phyloP scores from a whole-genome alignment of 2,888 invertebrate genomes.

The Tryphoninae sp. region DNA sequence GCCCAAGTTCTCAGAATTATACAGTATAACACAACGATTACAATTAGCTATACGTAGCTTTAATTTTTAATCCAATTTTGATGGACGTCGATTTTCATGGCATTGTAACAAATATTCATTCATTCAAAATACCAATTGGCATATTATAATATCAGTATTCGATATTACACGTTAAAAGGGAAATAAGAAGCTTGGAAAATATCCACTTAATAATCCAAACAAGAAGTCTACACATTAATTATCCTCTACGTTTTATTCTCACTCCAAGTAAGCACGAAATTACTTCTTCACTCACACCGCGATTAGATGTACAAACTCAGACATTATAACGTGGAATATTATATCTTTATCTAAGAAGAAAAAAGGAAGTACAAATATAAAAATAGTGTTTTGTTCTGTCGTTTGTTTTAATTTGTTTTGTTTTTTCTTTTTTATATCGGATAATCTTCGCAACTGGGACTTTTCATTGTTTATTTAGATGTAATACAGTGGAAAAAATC shows the following conservation, averaged over 20 bases:
- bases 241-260: conserved; percentile 6
- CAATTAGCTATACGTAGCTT: too few species aligned
- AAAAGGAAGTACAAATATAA: conserved; percentile 59
- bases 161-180: not conserved
- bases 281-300: conserved; percentile 17
- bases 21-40: too few species aligned
- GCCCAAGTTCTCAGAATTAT: not conserved
- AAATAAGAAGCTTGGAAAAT: not conserved
- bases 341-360: conserved; percentile 30
- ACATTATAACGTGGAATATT: conserved; percentile 14
- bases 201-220: not conserved
- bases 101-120: not conserved
- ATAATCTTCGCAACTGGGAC: conserved; percentile 46
- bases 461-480: conserved; percentile 4
- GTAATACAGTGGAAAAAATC: conserved; percentile 32
- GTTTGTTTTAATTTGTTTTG: conserved; percentile 12
- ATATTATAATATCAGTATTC: not conserved
- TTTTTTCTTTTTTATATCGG: conserved; percentile 20
- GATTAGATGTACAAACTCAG: conserved; percentile 10
- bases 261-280: conserved; percentile 3
- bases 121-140: conserved; percentile 1
- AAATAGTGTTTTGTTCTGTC: conserved; percentile 54
- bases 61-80: too few species aligned
- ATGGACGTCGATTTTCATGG: not conserved
- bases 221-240: not conserved